phyloP scores from a whole-genome alignment of 2,113 vertebrate species.

The Rhineura floridana region DNA sequence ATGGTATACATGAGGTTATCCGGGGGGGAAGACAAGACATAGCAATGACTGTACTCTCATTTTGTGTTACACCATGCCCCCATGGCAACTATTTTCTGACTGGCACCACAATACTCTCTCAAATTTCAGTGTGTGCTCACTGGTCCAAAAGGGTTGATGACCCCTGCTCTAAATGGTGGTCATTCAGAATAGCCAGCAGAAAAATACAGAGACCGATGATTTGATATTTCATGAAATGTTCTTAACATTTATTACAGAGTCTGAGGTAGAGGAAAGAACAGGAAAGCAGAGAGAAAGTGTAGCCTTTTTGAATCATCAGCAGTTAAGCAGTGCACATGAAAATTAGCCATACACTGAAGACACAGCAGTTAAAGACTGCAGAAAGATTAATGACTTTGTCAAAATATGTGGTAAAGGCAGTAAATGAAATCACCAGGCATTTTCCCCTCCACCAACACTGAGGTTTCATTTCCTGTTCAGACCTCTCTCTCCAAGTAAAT shows the following conservation, averaged over 20 bases:
- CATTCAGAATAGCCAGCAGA: not conserved
- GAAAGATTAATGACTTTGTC: not conserved
- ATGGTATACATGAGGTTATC: too few relatives aligned
- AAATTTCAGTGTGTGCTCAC: too few relatives aligned
- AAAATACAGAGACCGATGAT: not conserved
- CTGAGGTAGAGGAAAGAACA: not conserved
- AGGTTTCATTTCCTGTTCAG: not conserved
- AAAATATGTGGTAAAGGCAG: constrained; percentile 5
- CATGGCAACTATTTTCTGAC: too few relatives aligned
- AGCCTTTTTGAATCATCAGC: not conserved
- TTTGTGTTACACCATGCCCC: too few relatives aligned
- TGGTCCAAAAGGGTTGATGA: too few relatives aligned
- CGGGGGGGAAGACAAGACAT: too few relatives aligned
- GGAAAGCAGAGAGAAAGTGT: not conserved
- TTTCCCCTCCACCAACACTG: not conserved
- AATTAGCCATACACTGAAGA: not conserved
- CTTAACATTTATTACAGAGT: constrained; percentile 24
- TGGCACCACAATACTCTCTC: too few relatives aligned
- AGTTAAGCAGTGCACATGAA: not conserved
- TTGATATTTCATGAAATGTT: not conserved
- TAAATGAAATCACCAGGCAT: constrained; percentile 9
- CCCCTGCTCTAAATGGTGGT: too few relatives aligned
- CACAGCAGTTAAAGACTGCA: not conserved
- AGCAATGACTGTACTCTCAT: too few relatives aligned
- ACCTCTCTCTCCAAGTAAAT: not conserved